Base-by-base conservation (phyloP, 2,113 vertebrate species). In the Sinocyclocheilus anophthalmus region DNA sequence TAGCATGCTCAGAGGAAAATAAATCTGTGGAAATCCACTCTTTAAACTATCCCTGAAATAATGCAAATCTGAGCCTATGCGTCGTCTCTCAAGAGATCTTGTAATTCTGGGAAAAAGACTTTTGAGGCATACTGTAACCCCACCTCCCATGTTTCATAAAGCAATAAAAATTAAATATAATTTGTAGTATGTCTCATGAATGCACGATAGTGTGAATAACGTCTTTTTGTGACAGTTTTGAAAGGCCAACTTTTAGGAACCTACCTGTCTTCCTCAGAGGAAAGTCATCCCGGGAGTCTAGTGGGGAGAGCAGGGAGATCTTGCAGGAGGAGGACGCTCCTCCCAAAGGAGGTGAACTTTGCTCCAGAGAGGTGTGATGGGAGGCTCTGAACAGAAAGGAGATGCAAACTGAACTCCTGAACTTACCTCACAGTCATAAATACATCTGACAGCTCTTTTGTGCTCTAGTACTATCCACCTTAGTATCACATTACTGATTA, bases 181-280 rank as follows among this genome's bases (percentile, higher is more conserved):
- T 55, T 18, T 53, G 55, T 57, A 3, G 11, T 63, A 42, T 24
- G 78, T 76, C 50, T 76, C 13, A 22, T 33, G 8, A 57, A 55
- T 26, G 79, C 57, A 48, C 24, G 30, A 33, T 18, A 39, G 33
- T 39, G 33, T 22, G 48, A 76, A 45, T 77, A 12, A 67, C n/a
- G 26, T 13, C 18, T 7, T 18, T 33, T 33, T 37, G 16, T 8
- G 20, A 20, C 26, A 53, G 59, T 63, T 80, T 9, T 42, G 20
- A 16, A 55, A 42, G 37, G 37, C 11, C 76, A n/a, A 37, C 53
- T 57, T 79, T 79, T 18, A 37, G 26, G 14, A 81, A 26, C 22
- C 91, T 93, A 99, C 98, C 98, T 90, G 98, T 99, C 96, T 99
- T 99, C 89, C 98, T 96, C 92, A 99, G 96, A 87, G 98, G 98